Base-by-base conservation (phyloP, 64 coral and sea anemone species). In the Hydrozoanthus tunicans region DNA sequence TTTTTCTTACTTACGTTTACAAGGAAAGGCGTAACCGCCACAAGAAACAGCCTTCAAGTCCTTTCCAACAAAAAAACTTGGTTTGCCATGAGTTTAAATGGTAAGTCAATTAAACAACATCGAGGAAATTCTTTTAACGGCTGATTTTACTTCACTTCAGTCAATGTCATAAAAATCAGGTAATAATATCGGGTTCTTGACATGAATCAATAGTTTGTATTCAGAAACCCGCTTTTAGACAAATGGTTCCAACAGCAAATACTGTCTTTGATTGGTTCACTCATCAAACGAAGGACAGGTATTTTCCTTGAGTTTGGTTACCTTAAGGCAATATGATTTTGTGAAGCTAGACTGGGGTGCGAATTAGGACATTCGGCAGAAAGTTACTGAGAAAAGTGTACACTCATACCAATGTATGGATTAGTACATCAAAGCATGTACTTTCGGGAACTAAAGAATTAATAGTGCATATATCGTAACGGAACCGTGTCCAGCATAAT, bases 151-250 rank as follows among this genome's bases (percentile, higher is more conserved):
- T 59, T 88, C 56, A 58, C 12, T 26, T 59, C 61, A 13, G 10
- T 15, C n/a, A 75, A 88, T 88, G 13, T 59, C 26, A 74, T 59
- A 59, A 23, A 56, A 88, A 75, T 88, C 69, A 88, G 55, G 84
- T 88, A 73, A 88, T 88, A 56, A 9, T 70, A 57, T 24, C 23
- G n/a, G 3, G 20, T 13, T 51, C 10, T 70, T 88, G 84, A 58
- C 84, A 88, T 25, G 73, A 88, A 74, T 74, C 70, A 74, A 88
- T n/a, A 61, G 55, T 71, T 86, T 88, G 84, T 88, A 88, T 88
- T 74, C 84, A 73, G 26, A 9, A 43, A 43, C 32, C 32, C 32
- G 32, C 32, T 43, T 43, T 43, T 43, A 60, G 23, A 74, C 84
- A 59, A n/a, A 56, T 14, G 17, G 17, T 4, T 13, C 10, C 84